A percentile compares a stretch with the other conserved stretches of the same genome.
Evolutionary conservation across 2,113 vertebrate species (phyloP).

Genomic region (Pavo muticus): DNA sequence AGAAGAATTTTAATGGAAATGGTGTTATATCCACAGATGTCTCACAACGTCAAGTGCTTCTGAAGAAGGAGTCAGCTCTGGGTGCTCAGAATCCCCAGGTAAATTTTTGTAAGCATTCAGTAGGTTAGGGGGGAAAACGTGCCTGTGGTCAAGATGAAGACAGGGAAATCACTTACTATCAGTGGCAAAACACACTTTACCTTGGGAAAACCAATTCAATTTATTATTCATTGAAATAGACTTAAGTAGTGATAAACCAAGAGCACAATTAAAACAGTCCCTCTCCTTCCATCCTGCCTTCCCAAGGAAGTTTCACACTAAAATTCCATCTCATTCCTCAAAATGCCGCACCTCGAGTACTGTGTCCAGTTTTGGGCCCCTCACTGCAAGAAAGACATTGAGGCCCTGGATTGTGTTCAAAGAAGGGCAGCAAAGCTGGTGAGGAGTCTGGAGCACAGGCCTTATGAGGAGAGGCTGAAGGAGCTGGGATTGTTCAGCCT

Average conservation of each 20-base stretch:
- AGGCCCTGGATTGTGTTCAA: too few species aligned
- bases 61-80: not conserved
- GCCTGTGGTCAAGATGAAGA: not conserved
- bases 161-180: not conserved
- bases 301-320: not conserved
- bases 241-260: not conserved
- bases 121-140: not conserved
- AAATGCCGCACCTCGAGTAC: not conserved
- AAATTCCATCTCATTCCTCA: not conserved
- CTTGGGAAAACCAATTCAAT: not conserved
- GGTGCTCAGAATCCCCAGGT: not conserved
- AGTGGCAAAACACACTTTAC: not conserved
- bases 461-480: too few species aligned
- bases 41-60: not conserved
- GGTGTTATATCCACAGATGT: not conserved
- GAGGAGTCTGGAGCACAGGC: too few species aligned
- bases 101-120: accelerated
- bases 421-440: too few species aligned
- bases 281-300: not conserved
- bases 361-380: too few species aligned
- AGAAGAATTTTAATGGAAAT: not conserved
- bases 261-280: accelerated
- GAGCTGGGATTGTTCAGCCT: too few species aligned
- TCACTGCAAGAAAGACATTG: too few species aligned
- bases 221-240: not conserved